These are phyloP conservation scores for Lateolabrax maculatus DNA, from an alignment of 2,797 vertebrate genomes.

Conservation along the genomic window DNA sequence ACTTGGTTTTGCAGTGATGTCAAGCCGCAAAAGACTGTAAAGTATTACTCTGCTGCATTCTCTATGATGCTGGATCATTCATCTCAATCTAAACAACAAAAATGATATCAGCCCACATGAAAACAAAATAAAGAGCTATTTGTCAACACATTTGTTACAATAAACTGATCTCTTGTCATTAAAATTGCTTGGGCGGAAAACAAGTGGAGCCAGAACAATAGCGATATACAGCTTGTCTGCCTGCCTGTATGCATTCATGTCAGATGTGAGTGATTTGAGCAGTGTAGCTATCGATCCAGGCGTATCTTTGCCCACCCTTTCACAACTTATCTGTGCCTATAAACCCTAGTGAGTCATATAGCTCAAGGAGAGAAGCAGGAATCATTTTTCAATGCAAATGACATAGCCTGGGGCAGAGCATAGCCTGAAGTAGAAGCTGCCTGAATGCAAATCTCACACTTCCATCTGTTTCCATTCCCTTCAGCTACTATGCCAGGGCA, in stretches of 20 bases:
- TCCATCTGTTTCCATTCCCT: constrained; percentile 71
- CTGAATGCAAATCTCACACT: constrained; percentile 77
- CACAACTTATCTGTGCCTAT: constrained; percentile 62
- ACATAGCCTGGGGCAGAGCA: constrained; percentile 64
- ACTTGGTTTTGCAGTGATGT: constrained; percentile 43
- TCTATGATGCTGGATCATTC: constrained; percentile 51
- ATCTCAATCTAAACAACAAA: constrained; percentile 64
- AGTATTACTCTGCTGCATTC: constrained; percentile 34
- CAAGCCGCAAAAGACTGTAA: constrained; percentile 29
- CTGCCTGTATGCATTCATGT: constrained; percentile 48
- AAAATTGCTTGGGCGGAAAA: constrained; percentile 46
- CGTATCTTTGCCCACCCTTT: constrained; percentile 53
- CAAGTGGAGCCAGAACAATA: constrained; percentile 41
- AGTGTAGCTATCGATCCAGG: constrained; percentile 59
- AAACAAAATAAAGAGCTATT: constrained; percentile 55
- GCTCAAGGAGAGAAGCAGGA: constrained; percentile 69
- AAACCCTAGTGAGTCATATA: constrained; percentile 70
- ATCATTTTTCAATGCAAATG: constrained; percentile 80
- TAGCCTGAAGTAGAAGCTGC: constrained; percentile 59
- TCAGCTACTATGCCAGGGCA: constrained; percentile 48
- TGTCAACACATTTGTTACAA: constrained; percentile 49
- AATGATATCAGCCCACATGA: constrained; percentile 54
- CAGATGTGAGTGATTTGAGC: constrained; percentile 69
- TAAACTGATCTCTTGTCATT: constrained; percentile 64
- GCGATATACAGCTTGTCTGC: constrained; percentile 30